These are phyloP conservation scores for Ormyrus labotus DNA, from an alignment of 2,888 invertebrate genomes.

Conservation along the genomic window DNA sequence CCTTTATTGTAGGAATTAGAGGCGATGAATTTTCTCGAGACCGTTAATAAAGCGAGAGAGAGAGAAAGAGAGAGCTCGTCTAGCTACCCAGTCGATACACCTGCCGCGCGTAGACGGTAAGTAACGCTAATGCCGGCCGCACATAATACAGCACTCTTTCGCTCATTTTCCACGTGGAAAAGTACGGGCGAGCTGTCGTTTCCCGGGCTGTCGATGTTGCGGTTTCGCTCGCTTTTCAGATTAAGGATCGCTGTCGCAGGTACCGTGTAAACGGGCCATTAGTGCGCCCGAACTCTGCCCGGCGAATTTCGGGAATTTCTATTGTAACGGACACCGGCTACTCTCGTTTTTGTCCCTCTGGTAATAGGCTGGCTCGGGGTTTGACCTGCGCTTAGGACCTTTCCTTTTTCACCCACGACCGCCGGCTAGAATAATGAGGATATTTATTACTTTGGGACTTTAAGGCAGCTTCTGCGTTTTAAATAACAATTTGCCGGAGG, in stretches of 20 bases:
- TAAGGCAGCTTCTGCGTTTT: no score
- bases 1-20: constrained; percentile 21
- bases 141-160: background rate
- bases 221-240: no score
- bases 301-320: background rate
- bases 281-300: background rate
- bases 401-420: background rate
- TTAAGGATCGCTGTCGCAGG: background rate
- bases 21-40: constrained; percentile 4
- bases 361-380: background rate
- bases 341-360: background rate
- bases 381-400: background rate
- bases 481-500: no score
- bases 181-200: background rate
- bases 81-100: background rate
- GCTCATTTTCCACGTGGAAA: background rate
- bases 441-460: no score
- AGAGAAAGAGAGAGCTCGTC: background rate
- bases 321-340: background rate
- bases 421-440: no score
- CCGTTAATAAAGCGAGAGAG: constrained; percentile 1
- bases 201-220: background rate
- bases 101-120: background rate
- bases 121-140: background rate
- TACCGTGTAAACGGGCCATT: constrained; percentile 34